Evolutionary conservation across 2,113 vertebrate genomes (phyloP).

Genomic region (Scortum barcoo): DNA sequence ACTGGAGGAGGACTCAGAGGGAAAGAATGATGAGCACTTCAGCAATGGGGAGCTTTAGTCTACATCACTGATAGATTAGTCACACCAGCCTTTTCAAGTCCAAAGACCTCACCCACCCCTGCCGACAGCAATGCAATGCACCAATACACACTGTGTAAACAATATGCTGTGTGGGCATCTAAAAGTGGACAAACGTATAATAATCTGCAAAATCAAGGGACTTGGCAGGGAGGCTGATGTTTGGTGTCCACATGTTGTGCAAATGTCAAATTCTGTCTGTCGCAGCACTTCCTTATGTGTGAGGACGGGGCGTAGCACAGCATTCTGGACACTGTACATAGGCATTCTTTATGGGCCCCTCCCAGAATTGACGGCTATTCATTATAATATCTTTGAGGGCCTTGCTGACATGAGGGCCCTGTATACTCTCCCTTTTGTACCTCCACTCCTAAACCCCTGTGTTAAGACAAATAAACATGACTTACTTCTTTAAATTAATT

Average conservation of each 20-base stretch:
- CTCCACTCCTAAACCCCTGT: background rate
- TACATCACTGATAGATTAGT: constrained; percentile 72
- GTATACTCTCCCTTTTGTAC: no score
- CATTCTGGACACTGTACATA: no score
- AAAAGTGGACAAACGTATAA: background rate
- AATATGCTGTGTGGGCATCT: background rate
- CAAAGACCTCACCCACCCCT: constrained; percentile 53
- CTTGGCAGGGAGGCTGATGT: background rate
- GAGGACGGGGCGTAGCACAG: background rate
- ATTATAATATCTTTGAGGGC: no score
- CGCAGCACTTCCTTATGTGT: background rate
- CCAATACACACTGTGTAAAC: background rate
- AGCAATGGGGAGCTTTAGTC: constrained; percentile 62
- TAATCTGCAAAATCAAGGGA: background rate
- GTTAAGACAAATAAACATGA: constrained; percentile 13
- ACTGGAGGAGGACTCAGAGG: constrained; percentile 64
- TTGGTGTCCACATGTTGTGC: constrained; percentile 13
- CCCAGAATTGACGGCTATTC: no score
- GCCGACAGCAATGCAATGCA: constrained; percentile 34
- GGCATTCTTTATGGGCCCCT: no score
- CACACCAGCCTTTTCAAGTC: constrained; percentile 47
- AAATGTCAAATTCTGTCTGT: constrained; percentile 7
- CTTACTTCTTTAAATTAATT: constrained; percentile 6
- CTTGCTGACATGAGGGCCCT: no score
- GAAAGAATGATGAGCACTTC: constrained; percentile 78